These are phyloP conservation scores for Chlorodrepanis virens DNA, from an alignment of 2,113 vertebrate species.

Conservation along the genomic window DNA sequence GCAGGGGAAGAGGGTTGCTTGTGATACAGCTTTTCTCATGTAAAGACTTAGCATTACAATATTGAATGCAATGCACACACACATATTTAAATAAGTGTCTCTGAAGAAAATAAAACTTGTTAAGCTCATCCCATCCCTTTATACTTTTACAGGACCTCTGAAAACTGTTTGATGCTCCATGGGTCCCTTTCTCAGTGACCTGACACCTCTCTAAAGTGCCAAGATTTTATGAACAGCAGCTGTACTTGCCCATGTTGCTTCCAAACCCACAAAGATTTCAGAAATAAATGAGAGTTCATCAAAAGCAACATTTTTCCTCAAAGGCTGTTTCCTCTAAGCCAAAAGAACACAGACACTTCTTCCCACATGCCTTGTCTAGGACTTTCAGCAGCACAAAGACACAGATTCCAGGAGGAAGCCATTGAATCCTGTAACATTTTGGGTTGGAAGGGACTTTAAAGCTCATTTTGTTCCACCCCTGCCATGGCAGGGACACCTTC, in stretches of 20 bases:
- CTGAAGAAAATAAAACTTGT: neutral
- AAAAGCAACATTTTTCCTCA: neutral
- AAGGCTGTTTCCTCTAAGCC: neutral
- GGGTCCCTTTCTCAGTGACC: neutral
- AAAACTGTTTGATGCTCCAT: neutral
- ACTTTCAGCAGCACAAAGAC: neutral
- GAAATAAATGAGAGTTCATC: neutral
- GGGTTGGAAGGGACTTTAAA: neutral
- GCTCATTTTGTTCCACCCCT: neutral
- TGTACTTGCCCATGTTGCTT: neutral
- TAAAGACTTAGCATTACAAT: neutral
- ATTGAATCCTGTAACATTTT: fast-evolving
- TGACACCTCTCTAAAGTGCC: neutral
- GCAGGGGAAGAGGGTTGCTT: neutral
- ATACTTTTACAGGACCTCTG: neutral
- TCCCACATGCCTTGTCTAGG: neutral
- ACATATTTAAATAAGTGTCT: neutral
- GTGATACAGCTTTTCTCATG: neutral
- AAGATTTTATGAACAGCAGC: neutral
- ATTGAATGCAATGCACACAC: neutral
- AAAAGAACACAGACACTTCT: neutral
- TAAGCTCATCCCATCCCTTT: neutral
- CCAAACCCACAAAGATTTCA: neutral
- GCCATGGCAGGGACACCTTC: neutral
- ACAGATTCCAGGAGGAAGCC: neutral